phyloP scores from a whole-genome alignment of 2,888 invertebrate species.

The Diogma glabrata region DNA sequence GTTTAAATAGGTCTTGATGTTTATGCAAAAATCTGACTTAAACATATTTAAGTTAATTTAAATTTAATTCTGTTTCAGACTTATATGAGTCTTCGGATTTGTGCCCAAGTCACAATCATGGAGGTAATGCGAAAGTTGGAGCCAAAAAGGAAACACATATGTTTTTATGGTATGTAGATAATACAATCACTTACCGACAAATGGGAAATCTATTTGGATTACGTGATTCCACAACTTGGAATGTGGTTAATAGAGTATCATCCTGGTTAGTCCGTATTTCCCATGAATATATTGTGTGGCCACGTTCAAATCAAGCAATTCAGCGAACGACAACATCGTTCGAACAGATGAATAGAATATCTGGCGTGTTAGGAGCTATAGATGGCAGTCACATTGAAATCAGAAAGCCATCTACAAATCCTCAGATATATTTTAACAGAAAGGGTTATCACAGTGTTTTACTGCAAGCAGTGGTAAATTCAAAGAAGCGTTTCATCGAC shows the following conservation, averaged over 20 bases:
- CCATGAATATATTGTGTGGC: slow-evolving; percentile 17
- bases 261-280: slow-evolving; percentile 15
- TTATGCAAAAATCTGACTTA: no score
- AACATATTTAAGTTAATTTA: not conserved
- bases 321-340: not conserved
- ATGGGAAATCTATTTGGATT: slow-evolving; percentile 17
- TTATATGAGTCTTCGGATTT: not conserved
- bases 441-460: slow-evolving; percentile 19
- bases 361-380: slow-evolving; percentile 19
- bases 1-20: no score
- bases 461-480: slow-evolving; percentile 23
- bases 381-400: slow-evolving; percentile 21
- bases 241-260: slow-evolving; percentile 11
- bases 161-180: slow-evolving; percentile 17
- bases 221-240: slow-evolving; percentile 15
- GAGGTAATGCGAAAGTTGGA: not conserved
- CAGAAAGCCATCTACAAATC: slow-evolving; percentile 17
- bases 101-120: not conserved
- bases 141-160: slow-evolving; percentile 4
- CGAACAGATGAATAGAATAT: not conserved
- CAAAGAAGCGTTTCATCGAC: slow-evolving; percentile 21
- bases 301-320: not conserved
- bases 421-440: slow-evolving; percentile 18
- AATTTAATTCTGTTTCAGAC: not conserved
- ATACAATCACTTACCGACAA: slow-evolving; percentile 15